Evolutionary conservation across 2,113 vertebrate species (phyloP), one percentile per base, ranked within the genome.

Genomic region (Plotosus lineatus): DNA sequence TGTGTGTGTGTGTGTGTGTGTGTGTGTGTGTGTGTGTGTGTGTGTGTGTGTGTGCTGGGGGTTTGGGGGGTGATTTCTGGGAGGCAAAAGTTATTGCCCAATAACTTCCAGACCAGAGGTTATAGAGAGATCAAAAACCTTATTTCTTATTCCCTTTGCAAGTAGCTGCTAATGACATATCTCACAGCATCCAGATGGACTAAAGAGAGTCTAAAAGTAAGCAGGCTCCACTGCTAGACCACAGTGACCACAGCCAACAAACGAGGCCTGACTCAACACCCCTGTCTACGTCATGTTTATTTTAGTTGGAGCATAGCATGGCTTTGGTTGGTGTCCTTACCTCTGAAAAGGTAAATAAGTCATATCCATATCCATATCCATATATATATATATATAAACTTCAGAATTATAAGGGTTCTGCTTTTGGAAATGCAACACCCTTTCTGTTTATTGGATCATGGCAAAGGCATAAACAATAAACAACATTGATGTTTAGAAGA

Each of bases 71-170:
- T 77, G 65, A 81, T 86, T 86, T 77, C 65, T 75, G 81, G 75
- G 76, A 50, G 72, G 63, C 58, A 84, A 74, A 77, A 78, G 61
- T 85, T 74, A 85, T 85, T 83, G 73, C 78, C 68, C 82, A 89
- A 89, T 88, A 91, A 91, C 88, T 88, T 90, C 86, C 87, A 89
- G 87, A 87, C 87, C 82, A 85, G 83, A 86, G 86, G 85, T 87
- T 83, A 82, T 60, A 60, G 75, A 78, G 76, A 85, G 61, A 89
- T 89, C 81, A 83, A 85, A 88, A 85, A 77, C 3, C 44, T n/a
- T 68, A 85, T 88, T 83, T 81, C 86, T 87, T 84, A 83, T 79
- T 68, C 82, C 86, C 85, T 79, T 77, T 79, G 72, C 74, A 82
- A 83, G 83, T 82, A 83, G 68, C 55, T 56, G 82, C 81, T 79